These are phyloP conservation scores for Hemiprocne comata DNA, from an alignment of 2,113 vertebrate species.

Conservation along the genomic window DNA sequence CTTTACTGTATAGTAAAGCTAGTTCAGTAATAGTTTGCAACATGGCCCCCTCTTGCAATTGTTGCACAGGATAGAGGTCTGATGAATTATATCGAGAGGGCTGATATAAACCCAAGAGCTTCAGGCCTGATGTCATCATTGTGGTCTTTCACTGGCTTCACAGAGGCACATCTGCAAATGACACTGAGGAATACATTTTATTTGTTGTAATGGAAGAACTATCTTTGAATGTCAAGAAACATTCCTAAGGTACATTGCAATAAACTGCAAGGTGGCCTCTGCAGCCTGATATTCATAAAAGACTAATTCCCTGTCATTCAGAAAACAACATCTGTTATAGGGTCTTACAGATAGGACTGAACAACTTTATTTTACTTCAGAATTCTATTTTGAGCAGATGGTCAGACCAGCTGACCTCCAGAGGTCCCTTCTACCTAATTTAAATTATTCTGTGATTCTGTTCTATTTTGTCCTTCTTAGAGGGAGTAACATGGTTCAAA, in stretches of 20 bases:
- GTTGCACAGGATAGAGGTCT: background rate
- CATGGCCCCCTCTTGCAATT: background rate
- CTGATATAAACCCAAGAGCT: background rate
- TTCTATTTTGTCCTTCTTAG: background rate
- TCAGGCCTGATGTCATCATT: background rate
- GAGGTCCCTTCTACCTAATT: background rate
- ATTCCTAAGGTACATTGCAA: background rate
- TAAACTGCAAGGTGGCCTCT: background rate
- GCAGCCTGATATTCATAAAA: background rate
- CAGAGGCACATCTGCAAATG: background rate
- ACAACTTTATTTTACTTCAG: background rate
- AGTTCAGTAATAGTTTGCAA: background rate
- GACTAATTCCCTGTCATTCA: background rate
- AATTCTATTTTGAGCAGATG: background rate
- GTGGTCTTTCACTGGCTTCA: background rate
- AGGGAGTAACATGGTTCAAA: background rate
- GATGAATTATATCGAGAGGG: background rate
- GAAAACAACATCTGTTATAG: background rate
- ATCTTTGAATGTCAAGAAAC: background rate
- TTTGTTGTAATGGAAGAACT: background rate
- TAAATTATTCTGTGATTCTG: background rate
- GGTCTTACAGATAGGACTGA: background rate
- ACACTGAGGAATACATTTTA: background rate
- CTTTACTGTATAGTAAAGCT: background rate
- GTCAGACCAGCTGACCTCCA: background rate